Percentiles rank a stretch among this genome's conserved stretches.
Evolutionary conservation across 2,797 vertebrate species (phyloP).

Genomic region (Gambelia wislizenii): DNA sequence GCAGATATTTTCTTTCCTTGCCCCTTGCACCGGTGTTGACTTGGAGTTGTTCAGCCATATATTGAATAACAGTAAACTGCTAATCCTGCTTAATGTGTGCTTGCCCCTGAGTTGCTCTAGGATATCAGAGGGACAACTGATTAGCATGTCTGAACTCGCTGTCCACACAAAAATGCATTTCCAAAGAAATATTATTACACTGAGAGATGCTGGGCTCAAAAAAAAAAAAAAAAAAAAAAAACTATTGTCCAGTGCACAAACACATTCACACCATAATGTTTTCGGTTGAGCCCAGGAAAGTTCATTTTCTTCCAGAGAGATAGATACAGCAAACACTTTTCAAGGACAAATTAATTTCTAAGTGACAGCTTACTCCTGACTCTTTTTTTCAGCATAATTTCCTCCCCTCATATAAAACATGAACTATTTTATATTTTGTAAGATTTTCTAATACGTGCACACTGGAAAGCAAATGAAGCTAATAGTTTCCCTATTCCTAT

Average conservation of each 20-base stretch:
- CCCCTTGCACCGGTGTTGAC: neutral
- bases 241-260: neutral
- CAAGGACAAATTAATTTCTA: conserved; percentile 12
- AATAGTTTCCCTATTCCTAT: neutral
- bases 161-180: conserved; percentile 37
- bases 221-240: conserved; percentile 2
- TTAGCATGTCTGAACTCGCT: conserved; percentile 7
- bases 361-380: neutral
- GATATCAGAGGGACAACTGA: conserved; percentile 26
- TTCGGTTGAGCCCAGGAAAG: neutral
- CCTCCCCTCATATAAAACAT: neutral
- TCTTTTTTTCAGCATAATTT: neutral
- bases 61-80: neutral
- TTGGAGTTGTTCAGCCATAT: neutral
- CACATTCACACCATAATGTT: conserved; percentile 14
- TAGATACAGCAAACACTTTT: conserved; percentile 6
- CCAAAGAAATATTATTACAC: conserved; percentile 59
- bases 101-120: neutral
- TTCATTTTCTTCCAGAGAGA: neutral
- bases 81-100: neutral
- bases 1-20: neutral
- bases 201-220: conserved; percentile 36
- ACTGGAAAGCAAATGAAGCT: neutral
- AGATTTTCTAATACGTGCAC: conserved; percentile 22
- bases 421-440: conserved; percentile 10